These are phyloP conservation scores for Tuberolachnus salignus DNA, from an alignment of 2,888 invertebrate species.

Conservation along the genomic window DNA sequence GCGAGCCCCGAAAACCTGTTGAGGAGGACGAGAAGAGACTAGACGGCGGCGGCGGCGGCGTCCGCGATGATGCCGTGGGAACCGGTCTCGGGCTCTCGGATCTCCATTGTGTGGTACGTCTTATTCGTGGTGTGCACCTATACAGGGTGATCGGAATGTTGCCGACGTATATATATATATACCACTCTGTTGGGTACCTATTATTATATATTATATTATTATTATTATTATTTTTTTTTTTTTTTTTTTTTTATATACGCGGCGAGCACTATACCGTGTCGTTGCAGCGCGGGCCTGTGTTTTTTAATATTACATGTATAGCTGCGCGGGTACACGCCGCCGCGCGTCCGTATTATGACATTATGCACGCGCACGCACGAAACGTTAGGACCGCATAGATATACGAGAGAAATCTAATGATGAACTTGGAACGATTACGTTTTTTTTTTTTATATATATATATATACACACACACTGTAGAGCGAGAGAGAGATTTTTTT, in stretches of 20 bases:
- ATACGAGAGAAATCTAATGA: not conserved
- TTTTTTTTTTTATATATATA: not conserved
- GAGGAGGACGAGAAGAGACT: conserved; percentile 40
- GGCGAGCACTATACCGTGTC: not conserved
- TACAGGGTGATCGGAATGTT: conserved; percentile 43
- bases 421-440: not conserved
- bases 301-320: not conserved
- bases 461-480: too few species aligned
- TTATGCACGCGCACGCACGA: conserved; percentile 20
- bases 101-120: conserved; percentile 39
- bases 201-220: too few species aligned
- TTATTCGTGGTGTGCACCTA: not conserved
- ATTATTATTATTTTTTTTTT: not conserved
- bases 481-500: too few species aligned
- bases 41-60: conserved; percentile 18
- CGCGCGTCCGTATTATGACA: conserved; percentile 3
- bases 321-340: not conserved
- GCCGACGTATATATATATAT: too few species aligned
- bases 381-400: too few species aligned
- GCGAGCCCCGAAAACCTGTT: conserved; percentile 44
- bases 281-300: too few species aligned
- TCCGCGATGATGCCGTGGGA: conserved; percentile 45
- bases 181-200: too few species aligned
- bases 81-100: conserved; percentile 36
- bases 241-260: too few species aligned